Conservation (phyloP, 2,888 invertebrate genomes). For the Ochropleura plecta region DNA sequence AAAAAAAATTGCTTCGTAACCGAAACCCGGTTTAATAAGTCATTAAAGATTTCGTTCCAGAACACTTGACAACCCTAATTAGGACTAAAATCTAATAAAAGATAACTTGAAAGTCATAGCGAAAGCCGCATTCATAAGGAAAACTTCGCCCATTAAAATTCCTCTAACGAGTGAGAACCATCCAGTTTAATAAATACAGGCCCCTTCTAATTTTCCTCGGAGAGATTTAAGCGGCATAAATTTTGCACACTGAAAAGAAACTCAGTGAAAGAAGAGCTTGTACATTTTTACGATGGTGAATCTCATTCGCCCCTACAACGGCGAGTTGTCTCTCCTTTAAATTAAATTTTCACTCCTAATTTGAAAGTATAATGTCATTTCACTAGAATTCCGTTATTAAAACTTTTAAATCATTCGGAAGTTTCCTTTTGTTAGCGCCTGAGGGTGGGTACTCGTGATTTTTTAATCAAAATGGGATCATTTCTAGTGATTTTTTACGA, state of each 20-base stretch:
- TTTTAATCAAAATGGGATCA: conserved; percentile 90
- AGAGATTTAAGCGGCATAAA: conserved; percentile 89
- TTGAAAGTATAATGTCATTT: conserved; percentile 91
- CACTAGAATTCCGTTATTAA: conserved; percentile 91
- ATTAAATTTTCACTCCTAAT: conserved; percentile 91
- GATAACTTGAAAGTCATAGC: conserved; percentile 86
- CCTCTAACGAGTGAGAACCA: conserved; percentile 88
- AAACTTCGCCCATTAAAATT: conserved; percentile 89
- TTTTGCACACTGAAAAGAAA: conserved; percentile 89
- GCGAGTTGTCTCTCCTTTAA: conserved; percentile 90
- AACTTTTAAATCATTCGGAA: conserved; percentile 91
- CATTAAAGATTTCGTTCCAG: conserved; percentile 83
- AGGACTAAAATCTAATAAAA: conserved; percentile 88
- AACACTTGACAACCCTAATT: conserved; percentile 86
- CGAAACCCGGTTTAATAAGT: conserved; percentile 66
- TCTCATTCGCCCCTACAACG: conserved; percentile 88
- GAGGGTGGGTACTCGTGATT: conserved; percentile 87
- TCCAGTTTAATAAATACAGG: conserved; percentile 89
- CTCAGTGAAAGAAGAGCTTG: conserved; percentile 88
- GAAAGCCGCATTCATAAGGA: conserved; percentile 88
- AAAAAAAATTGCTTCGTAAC: conserved; percentile 48
- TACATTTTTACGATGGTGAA: conserved; percentile 89
- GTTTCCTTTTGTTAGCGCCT: conserved; percentile 82
- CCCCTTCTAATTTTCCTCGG: conserved; percentile 88
- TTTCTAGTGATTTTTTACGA: conserved; percentile 90